Base-by-base conservation (phyloP, 2,113 vertebrate species). In the Ramphastos sulfuratus region DNA sequence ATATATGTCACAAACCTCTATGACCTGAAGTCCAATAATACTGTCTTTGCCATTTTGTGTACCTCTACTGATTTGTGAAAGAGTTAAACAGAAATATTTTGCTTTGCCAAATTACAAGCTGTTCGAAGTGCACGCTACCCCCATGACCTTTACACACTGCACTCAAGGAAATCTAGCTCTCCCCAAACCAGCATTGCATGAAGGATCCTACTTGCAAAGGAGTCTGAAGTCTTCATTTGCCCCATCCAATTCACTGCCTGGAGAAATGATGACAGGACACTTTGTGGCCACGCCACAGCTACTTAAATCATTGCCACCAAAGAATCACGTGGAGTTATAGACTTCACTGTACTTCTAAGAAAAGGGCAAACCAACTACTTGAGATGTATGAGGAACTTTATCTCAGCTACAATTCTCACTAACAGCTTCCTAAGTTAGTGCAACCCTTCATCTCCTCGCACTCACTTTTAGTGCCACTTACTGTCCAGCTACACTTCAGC, bases 381-480 rank as follows among this genome's bases (percentile, higher is more conserved):
- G 9, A 73, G 79, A 35, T 2, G 7, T 18, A 59, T 14, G 25
- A 90, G 31, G 15, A 78, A 28, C 21, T 69, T 35, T 30, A 10
- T 25, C 59, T 85, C 66, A 65, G 59, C 33, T 39, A 11, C 23
- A 46, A 28, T 5, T 76, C 19, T 71, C 74, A 39, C 15, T 14
- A 56, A 28, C 13, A 84, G 25, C 28, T 72, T 73, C 50, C 58
- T 59, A 27, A 82, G 24, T 4, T 55, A 23, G 5, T n/a, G 11
- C 20, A 69, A 25, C 18, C 12, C 5, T 0, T 3, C 37, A 46
- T 2, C 5, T n/a, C 31, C 31, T 54, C 52, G 28, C 18, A 18
- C 23, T 24, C 18, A 23, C 7, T 8, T 16, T 0, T 3, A 30
- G 13, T 7, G n/a, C 4, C 30, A 56, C 27, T 28, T 4, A 59